Conservation (phyloP, 35 echinoderm and acorn worm species). For the Diadema setosum region DNA sequence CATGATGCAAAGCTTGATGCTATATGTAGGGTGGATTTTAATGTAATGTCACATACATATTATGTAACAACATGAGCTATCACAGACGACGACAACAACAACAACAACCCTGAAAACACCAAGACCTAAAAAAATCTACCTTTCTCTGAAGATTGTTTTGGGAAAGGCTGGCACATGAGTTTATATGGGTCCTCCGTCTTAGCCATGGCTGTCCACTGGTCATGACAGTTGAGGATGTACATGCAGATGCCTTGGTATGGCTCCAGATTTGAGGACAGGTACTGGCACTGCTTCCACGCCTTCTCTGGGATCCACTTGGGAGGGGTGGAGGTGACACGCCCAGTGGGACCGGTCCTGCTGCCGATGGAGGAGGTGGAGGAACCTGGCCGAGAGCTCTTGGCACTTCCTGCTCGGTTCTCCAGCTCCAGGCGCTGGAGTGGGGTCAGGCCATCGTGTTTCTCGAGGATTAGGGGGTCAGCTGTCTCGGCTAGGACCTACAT, state of each 20-base stretch:
- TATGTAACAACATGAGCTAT: too few species aligned
- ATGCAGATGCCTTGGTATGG: constrained; percentile 74
- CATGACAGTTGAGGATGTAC: constrained; percentile 71
- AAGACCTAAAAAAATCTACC: background rate
- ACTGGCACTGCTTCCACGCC: constrained; percentile 96
- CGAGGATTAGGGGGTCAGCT: constrained; percentile 45
- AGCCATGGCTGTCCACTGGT: constrained; percentile 82
- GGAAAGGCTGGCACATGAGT: constrained; percentile 5
- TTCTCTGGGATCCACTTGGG: constrained; percentile 95
- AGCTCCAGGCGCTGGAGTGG: constrained; percentile 89
- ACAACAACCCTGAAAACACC: background rate
- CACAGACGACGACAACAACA: background rate
- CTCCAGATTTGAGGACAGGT: constrained; percentile 79
- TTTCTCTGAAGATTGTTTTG: background rate
- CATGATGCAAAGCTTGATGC: too few species aligned
- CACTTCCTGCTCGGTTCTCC: constrained; percentile 8
- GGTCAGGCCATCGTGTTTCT: constrained; percentile 89
- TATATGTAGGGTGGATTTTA: too few species aligned
- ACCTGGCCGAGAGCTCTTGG: background rate
- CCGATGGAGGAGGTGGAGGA: constrained; percentile 20
- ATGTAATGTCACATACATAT: too few species aligned
- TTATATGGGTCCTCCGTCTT: constrained; percentile 57
- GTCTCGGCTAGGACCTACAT: constrained; percentile 73
- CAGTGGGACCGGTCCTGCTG: constrained; percentile 20
- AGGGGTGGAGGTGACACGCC: constrained; percentile 67